phyloP scores from a whole-genome alignment of 2,797 vertebrate genomes.

The Hippocampus kuda region DNA sequence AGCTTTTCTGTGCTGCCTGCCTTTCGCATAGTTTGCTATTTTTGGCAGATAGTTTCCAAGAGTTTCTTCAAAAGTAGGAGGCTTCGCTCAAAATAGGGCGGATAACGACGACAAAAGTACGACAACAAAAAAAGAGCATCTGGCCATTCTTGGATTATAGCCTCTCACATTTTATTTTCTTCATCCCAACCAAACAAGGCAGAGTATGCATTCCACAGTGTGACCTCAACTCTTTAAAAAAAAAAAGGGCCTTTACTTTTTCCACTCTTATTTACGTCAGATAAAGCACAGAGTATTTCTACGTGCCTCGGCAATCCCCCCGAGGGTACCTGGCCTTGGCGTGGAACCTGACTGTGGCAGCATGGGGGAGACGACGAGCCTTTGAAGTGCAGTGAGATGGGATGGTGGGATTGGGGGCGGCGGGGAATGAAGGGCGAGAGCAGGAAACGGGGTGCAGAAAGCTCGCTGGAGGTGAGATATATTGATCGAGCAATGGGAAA shows the following conservation, averaged over 20 bases:
- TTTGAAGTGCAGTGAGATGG: conserved; percentile 46
- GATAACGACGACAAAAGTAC: conserved; percentile 26
- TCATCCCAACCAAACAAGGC: conserved; percentile 12
- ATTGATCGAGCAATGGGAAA: conserved; percentile 46
- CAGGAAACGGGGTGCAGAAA: conserved; percentile 20
- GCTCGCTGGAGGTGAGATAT: conserved; percentile 15
- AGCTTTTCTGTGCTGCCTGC: conserved; percentile 12
- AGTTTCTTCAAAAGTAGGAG: conserved; percentile 37
- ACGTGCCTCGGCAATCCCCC: conserved; percentile 23
- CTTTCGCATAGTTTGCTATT: conserved; percentile 18
- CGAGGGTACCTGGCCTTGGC: conserved; percentile 49
- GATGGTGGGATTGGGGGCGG: conserved; percentile 25
- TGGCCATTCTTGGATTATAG: conserved; percentile 34
- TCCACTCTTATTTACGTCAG: conserved; percentile 13
- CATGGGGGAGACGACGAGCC: conserved; percentile 16
- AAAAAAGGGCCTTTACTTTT: conserved; percentile 19
- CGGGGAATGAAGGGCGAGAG: conserved; percentile 22
- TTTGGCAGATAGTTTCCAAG: conserved; percentile 32
- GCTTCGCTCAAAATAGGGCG: conserved; percentile 44
- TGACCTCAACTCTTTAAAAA: conserved; percentile 24
- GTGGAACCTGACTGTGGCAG: conserved; percentile 27
- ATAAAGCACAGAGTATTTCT: conserved; percentile 31
- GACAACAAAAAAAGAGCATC: conserved; percentile 12
- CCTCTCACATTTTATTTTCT: conserved; percentile 10
- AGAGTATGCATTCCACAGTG: conserved; percentile 26